Percentiles rank a stretch among this genome's conserved stretches.
Evolutionary conservation across 2,113 vertebrate genomes (phyloP).

Genomic region (Ursus arctos): DNA sequence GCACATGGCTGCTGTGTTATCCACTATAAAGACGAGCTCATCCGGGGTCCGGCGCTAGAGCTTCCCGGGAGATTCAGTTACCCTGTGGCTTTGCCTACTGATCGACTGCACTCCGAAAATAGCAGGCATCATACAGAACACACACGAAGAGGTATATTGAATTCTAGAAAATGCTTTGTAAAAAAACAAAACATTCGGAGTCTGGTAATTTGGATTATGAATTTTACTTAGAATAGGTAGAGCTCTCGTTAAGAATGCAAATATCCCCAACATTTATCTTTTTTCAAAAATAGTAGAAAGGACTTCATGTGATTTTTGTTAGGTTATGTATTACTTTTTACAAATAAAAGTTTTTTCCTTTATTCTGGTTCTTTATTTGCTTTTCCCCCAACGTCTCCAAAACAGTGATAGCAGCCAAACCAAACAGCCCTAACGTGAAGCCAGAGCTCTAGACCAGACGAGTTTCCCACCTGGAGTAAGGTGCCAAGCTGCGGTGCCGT

Average conservation of each 20-base stretch:
- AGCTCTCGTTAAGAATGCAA: not conserved
- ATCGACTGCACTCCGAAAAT: conserved; percentile 7
- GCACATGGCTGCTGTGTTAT: fast-evolving
- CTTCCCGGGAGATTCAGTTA: not conserved
- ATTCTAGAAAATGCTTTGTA: not conserved
- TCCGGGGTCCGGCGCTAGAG: not conserved
- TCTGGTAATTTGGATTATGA: not conserved
- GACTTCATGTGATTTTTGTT: not conserved
- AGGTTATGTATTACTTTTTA: not conserved
- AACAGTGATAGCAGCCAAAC: not conserved
- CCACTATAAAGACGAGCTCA: not conserved
- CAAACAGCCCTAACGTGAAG: not conserved
- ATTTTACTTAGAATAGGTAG: not conserved
- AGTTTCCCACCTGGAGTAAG: fast-evolving
- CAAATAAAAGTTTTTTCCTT: not conserved
- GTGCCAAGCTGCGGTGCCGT: fast-evolving
- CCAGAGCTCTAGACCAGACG: too few species aligned
- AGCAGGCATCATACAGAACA: not conserved
- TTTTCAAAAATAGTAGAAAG: not conserved
- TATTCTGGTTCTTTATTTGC: not conserved
- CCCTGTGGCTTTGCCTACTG: not conserved
- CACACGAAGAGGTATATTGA: not conserved
- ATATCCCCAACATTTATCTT: not conserved
- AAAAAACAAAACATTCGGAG: not conserved
- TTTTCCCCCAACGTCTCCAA: not conserved